Evolutionary conservation across 2,113 vertebrate genomes (phyloP).

Genomic region (Ptilonorhynchus violaceus): DNA sequence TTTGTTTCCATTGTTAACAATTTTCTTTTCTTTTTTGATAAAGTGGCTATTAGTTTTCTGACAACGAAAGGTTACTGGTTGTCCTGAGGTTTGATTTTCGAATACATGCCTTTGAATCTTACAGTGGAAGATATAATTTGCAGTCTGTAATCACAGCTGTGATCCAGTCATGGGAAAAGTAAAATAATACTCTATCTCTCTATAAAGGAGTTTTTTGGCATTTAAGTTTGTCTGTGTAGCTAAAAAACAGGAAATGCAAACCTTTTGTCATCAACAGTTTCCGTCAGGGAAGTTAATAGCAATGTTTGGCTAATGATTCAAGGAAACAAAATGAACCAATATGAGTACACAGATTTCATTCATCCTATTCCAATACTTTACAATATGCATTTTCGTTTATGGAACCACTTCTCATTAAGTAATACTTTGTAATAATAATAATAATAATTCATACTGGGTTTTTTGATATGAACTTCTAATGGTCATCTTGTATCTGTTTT

Average conservation of each 20-base stretch:
- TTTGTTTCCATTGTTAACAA: not conserved
- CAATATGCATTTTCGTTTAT: conserved; percentile 13
- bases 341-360: conserved; percentile 17
- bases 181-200: not conserved
- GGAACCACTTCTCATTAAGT: conserved; percentile 7
- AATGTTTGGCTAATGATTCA: conserved; percentile 43
- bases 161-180: not conserved
- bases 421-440: not conserved
- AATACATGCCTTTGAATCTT: not conserved
- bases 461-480: not conserved
- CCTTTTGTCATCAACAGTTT: not conserved
- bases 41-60: not conserved
- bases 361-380: conserved; percentile 42
- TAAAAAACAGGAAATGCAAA: conserved; percentile 34
- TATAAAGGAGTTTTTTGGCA: not conserved
- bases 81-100: not conserved
- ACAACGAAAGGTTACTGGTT: not conserved
- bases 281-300: conserved; percentile 11
- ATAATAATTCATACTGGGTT: not conserved
- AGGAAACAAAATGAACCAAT: conserved; percentile 32
- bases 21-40: not conserved
- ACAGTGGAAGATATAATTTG: not conserved
- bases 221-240: not conserved
- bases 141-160: not conserved
- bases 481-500: not conserved